Evolutionary conservation across 2,888 invertebrate genomes (phyloP).

Genomic region (Thelaira solivaga): DNA sequence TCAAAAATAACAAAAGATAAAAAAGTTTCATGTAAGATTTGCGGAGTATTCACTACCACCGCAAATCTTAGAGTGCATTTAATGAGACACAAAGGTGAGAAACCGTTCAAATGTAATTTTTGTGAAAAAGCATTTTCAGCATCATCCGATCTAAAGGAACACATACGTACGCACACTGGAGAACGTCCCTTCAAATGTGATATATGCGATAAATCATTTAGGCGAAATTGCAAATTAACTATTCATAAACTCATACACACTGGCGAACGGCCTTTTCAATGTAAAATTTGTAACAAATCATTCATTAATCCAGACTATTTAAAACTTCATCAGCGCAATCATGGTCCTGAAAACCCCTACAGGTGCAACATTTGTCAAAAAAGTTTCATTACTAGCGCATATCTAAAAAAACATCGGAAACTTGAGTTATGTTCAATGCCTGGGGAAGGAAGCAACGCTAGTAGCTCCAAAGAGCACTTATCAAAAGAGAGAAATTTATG

Average conservation of each 20-base stretch:
- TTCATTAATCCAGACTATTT: not conserved
- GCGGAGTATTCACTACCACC: not conserved
- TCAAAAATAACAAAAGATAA: no score
- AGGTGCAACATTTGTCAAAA: conserved; percentile 64
- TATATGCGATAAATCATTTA: not conserved
- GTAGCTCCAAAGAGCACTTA: not conserved
- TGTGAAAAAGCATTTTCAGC: not conserved
- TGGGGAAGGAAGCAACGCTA: no score
- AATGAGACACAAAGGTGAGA: not conserved
- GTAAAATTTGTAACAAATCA: not conserved
- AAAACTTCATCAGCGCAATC: not conserved
- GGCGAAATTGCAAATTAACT: not conserved
- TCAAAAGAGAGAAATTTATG: not conserved
- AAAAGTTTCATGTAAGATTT: not conserved
- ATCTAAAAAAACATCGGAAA: not conserved
- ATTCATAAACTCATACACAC: not conserved
- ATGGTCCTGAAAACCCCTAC: conserved; percentile 67
- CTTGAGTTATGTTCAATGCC: not conserved
- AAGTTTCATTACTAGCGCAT: not conserved
- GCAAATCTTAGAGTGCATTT: not conserved
- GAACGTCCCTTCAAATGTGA: not conserved
- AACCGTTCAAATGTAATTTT: not conserved
- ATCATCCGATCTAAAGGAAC: not conserved
- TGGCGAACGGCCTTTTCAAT: not conserved
- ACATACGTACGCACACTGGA: not conserved